Conservation (phyloP, 2,113 vertebrate species). For the Pollachius pollachius region DNA sequence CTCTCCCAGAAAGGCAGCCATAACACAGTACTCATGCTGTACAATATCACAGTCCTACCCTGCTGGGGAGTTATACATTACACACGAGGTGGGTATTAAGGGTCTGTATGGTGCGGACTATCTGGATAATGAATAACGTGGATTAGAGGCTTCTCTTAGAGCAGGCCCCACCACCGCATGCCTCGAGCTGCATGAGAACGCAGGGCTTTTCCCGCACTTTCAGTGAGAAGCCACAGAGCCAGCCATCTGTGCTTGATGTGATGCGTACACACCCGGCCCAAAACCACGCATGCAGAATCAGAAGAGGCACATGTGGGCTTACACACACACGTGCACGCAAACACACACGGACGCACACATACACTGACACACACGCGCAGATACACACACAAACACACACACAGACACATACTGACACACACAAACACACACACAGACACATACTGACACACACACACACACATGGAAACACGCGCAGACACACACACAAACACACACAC, state of each 20-base stretch:
- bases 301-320: background rate
- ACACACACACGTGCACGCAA: conserved; percentile 12
- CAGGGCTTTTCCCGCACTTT: background rate
- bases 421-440: conserved; percentile 1
- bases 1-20: no score
- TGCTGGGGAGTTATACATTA: no score
- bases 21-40: no score
- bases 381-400: conserved; percentile 7
- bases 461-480: no score
- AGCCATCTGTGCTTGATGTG: background rate
- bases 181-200: background rate
- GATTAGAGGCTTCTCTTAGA: no score
- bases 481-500: conserved; percentile 13
- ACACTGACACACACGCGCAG: no score
- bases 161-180: no score
- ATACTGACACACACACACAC: conserved; percentile 6
- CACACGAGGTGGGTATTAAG: no score
- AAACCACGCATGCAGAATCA: background rate
- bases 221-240: background rate
- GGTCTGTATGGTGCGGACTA: no score
- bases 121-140: no score
- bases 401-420: conserved; percentile 1
- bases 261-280: conserved; percentile 9
- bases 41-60: no score
- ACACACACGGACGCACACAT: conserved; percentile 5